Base-by-base conservation (phyloP, 2,888 invertebrate species). In the Crematogaster levior region DNA sequence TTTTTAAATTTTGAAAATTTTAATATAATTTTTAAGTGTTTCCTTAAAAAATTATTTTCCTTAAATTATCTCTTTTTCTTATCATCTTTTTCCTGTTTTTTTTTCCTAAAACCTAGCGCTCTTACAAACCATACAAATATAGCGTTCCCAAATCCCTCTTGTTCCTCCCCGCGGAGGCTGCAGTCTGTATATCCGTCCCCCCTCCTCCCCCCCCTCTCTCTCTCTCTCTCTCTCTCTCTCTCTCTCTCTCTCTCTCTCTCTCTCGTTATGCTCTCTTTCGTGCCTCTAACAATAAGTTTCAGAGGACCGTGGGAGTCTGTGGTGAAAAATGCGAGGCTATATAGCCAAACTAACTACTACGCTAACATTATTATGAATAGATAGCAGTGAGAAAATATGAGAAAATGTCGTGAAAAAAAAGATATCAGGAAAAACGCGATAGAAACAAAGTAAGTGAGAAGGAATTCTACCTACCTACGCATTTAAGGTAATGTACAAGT, bases 401-500 rank as follows among this genome's bases (percentile, higher is more conserved):
- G 73, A 73, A 61, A 73, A 81, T n/a, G 21, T 43, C 43, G 43
- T 30, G 46, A 63, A 74, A 60, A 58, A 58, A 73, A 27, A 56
- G 6, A 46, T 27, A 27, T 30, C n/a, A 34, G 68, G n/a, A 46
- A 48, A 77, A 53, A 66, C 63, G 60, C 53, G 61, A 79, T 74
- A 63, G 27, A 68, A 63, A 80, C 70, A 43, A 82, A 53, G 60
- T 51, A 84, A 82, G 65, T 60, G 48, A 12, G 48, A 37, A 79
- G 86, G 87, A 84, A 90, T 77, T 86, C 89, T 91, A 92, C 90
- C 90, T 91, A 92, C 91, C 90, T 91, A 90, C 85, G 91, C 91
- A 93, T 92, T 92, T 93, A 93, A 92, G 92, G 92, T 93, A 92
- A 90, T 92, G 91, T 92, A 92, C 92, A 92, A 92, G 92, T 92